phyloP scores from a whole-genome alignment of 2,113 vertebrate species.

The Cyanoderma ruficeps region DNA sequence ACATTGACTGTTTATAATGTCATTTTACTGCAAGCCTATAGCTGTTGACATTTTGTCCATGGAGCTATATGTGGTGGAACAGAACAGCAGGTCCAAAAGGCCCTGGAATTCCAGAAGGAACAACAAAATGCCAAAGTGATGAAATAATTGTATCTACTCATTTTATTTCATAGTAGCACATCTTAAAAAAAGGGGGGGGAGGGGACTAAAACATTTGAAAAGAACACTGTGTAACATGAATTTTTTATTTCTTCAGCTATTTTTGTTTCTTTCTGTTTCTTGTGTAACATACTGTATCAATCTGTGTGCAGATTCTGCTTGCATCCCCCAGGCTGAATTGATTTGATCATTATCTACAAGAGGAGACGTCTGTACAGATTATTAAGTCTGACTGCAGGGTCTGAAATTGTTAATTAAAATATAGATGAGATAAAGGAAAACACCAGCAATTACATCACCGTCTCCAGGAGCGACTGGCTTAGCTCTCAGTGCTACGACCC shows the following conservation, averaged over 20 bases:
- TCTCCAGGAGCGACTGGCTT: background rate
- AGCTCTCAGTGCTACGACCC: fast-evolving
- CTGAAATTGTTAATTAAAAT: background rate
- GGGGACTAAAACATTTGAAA: background rate
- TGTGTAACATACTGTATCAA: background rate
- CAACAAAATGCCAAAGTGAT: background rate
- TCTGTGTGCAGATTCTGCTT: background rate
- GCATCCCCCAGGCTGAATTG: background rate
- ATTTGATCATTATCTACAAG: background rate
- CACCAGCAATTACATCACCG: background rate
- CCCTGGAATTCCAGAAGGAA: background rate
- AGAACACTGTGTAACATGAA: background rate
- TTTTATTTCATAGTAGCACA: background rate
- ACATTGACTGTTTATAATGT: background rate
- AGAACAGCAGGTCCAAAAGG: background rate
- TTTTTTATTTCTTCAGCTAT: background rate
- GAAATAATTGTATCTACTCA: background rate
- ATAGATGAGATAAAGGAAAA: background rate
- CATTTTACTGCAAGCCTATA: background rate
- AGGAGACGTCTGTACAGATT: background rate
- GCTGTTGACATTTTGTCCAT: background rate
- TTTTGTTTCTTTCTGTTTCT: background rate
- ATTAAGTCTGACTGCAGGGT: background rate
- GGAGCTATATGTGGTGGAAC: background rate
- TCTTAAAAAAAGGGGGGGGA: no score